A percentile compares a stretch with the other conserved stretches of the same genome.
Evolutionary conservation across 2,888 invertebrate species (phyloP).

Genomic region (Nemoura dubitans): DNA sequence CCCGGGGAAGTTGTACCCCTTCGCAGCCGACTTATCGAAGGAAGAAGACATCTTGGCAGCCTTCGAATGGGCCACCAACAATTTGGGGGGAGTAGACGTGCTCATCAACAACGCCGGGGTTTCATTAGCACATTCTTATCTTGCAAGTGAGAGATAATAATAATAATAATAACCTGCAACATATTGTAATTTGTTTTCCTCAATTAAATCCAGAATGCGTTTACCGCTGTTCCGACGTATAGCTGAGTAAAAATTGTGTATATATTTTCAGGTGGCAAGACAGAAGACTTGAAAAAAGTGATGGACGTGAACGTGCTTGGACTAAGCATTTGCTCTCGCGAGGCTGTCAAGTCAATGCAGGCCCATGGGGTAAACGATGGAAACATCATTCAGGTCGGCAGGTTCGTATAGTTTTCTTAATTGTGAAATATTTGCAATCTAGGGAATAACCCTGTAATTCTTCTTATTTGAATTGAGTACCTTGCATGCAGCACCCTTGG

Average conservation of each 20-base stretch:
- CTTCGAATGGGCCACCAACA: slow-evolving; percentile 57
- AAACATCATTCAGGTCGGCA: slow-evolving; percentile 60
- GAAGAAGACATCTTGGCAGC: slow-evolving; percentile 56
- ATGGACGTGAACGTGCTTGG: slow-evolving; percentile 58
- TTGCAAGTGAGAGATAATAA: slow-evolving; percentile 41
- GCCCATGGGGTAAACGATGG: slow-evolving; percentile 56
- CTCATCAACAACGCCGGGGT: slow-evolving; percentile 59
- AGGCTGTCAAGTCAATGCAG: slow-evolving; percentile 57
- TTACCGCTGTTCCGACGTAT: too few species aligned
- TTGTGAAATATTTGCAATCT: too few species aligned
- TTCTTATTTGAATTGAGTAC: too few species aligned
- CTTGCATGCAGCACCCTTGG: slow-evolving; percentile 43
- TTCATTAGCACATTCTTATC: not conserved
- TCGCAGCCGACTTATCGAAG: slow-evolving; percentile 57
- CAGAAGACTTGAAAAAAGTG: slow-evolving; percentile 56
- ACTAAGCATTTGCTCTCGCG: slow-evolving; percentile 56
- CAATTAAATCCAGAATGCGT: too few species aligned
- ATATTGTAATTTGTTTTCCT: too few species aligned
- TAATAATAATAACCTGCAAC: slow-evolving; percentile 41
- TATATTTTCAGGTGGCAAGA: slow-evolving; percentile 56
- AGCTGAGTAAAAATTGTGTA: too few species aligned
- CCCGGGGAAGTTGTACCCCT: slow-evolving; percentile 52
- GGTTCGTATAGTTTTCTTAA: slow-evolving; percentile 53
- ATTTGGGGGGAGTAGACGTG: slow-evolving; percentile 57
- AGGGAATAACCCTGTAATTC: too few species aligned